phyloP scores from a whole-genome alignment of 2,888 invertebrate species.

The Netelia inedita region DNA sequence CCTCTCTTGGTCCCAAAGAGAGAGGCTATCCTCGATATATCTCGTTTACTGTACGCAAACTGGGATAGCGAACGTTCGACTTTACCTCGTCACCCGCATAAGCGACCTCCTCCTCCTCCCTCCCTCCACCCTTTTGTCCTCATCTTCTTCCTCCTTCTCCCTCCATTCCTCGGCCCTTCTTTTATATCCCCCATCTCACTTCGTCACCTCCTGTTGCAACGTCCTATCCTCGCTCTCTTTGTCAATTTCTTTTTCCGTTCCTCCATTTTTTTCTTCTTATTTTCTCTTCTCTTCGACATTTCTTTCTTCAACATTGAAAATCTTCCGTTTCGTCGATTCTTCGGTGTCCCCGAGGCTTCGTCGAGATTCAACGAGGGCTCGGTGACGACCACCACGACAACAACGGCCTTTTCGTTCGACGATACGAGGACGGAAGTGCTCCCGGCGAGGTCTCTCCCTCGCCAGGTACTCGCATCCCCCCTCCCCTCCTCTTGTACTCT shows the following conservation, averaged over 20 bases:
- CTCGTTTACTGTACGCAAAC: slow-evolving; percentile 3
- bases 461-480: slow-evolving; percentile 52
- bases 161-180: slow-evolving; percentile 16
- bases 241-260: not conserved
- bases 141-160: slow-evolving; percentile 3
- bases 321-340: slow-evolving; percentile 66
- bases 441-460: slow-evolving; percentile 59
- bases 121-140: slow-evolving; percentile 25
- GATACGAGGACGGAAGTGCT: slow-evolving; percentile 62
- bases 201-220: slow-evolving; percentile 19
- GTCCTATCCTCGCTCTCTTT: slow-evolving; percentile 31
- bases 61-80: slow-evolving; percentile 10
- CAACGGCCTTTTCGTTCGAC: slow-evolving; percentile 30
- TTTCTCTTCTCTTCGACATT: slow-evolving; percentile 13
- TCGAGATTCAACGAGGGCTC: slow-evolving; percentile 21
- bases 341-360: not conserved
- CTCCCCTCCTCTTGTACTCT: slow-evolving; percentile 32
- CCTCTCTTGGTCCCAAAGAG: slow-evolving; percentile 12
- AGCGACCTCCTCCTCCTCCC: not conserved
- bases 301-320: slow-evolving; percentile 54
- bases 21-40: slow-evolving; percentile 18
- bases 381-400: slow-evolving; percentile 18
- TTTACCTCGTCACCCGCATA: slow-evolving; percentile 30
- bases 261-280: not conserved
- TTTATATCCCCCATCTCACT: slow-evolving; percentile 9